Evolutionary conservation across 2,888 invertebrate genomes (phyloP), one percentile per base, ranked within the genome.

Genomic region (Sussaba pulchella): DNA sequence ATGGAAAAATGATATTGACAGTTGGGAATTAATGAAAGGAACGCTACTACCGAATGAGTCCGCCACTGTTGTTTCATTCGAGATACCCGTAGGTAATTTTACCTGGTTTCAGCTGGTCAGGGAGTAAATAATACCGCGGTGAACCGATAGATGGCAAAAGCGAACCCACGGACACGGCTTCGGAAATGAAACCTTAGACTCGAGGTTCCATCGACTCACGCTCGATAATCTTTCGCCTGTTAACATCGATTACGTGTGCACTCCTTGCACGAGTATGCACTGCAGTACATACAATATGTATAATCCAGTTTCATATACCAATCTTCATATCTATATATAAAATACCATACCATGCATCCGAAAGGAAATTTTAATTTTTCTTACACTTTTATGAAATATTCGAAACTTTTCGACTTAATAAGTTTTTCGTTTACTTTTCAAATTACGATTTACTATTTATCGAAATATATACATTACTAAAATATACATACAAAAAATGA

Each of bases 131-230:
- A 81, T 86, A 78, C 72, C 0, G 41, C 52, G 52, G 59, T 12
- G 0, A 19, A 52, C 84, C 85, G 83, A 63, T 82, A 89, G 89
- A 89, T 89, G 89, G 87, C 89, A 84, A 84, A 82, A 54, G 61
- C 59, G 74, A 71, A 82, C 78, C 63, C 75, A 26, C 66, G 41
- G 10, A 19, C 19, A 14, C 36, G n/a, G 14, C 41, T 43, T 10
- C 6, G 21, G 6, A n/a, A 39, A 39, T 10, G 14, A 67, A 41
- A 57, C 47, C 19, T 61, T 14, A 36, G 47, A 54, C 21, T 1
- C 26, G 54, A 24, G 26, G 14, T 61, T 39, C 61, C 19, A 54
- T 57, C 31, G 24, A 36, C 36, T 24, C n/a, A 61, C 24, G 59
- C 5, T 39, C 74, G 61, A 73, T 82, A 80, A 78, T 71, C 54